A percentile compares a stretch with the other conserved stretches of the same genome.
Evolutionary conservation across 1,140 invertebrate genomes (phyloP).

Genomic region (Heliconius hewitsoni): DNA sequence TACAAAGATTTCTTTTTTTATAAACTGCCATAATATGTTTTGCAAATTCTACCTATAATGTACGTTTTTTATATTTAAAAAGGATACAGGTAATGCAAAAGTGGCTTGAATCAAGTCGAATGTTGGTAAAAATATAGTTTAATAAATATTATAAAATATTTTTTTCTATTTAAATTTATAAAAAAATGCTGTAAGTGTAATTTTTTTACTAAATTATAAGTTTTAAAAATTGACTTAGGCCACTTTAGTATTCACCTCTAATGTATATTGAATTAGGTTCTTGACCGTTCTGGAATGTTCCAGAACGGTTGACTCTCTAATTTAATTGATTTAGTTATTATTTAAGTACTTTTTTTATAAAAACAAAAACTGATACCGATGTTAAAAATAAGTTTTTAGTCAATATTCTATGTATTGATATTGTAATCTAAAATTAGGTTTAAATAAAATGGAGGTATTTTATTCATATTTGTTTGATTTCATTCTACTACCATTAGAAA

Average conservation of each 20-base stretch:
- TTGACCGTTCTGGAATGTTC: slow-evolving; percentile 65
- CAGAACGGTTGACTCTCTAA: slow-evolving; percentile 75
- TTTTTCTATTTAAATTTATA: neutral
- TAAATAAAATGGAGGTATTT: slow-evolving; percentile 69
- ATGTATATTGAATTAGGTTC: slow-evolving; percentile 59
- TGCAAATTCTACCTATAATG: slow-evolving; percentile 22
- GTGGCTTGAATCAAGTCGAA: neutral
- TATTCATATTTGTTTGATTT: slow-evolving; percentile 44
- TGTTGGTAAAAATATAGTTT: neutral
- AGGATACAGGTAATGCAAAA: neutral
- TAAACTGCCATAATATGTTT: slow-evolving; percentile 30
- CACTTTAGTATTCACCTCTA: slow-evolving; percentile 19
- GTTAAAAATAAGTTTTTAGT: slow-evolving; percentile 63
- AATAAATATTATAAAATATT: neutral
- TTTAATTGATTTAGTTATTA: slow-evolving; percentile 53
- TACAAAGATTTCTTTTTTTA: slow-evolving; percentile 33
- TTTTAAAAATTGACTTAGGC: neutral
- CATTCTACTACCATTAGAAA: too few relatives aligned
- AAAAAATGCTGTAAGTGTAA: neutral
- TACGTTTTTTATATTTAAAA: slow-evolving; percentile 35
- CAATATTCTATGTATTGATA: slow-evolving; percentile 65
- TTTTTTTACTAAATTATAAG: neutral
- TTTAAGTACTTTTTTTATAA: slow-evolving; percentile 54
- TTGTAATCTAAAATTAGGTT: slow-evolving; percentile 67
- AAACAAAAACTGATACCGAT: slow-evolving; percentile 47